Evolutionary conservation across 2,888 invertebrate species (phyloP), one percentile per base, ranked within the genome.

Genomic region (Tenthredo amoena): DNA sequence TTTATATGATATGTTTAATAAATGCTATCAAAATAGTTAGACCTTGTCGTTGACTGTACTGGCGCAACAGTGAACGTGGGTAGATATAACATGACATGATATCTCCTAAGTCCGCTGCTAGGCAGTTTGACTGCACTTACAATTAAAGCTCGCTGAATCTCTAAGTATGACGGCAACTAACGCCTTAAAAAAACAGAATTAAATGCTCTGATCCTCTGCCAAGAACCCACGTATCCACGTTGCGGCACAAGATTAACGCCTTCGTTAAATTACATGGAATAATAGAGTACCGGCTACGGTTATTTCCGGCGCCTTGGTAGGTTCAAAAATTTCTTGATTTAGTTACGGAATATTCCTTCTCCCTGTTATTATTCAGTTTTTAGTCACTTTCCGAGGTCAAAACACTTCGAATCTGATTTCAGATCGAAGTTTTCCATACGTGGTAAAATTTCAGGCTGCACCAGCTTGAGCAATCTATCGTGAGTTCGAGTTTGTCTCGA

Each of bases 61-160:
- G 81, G 34, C 40, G 62, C 81, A 62, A 81, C 62, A 62, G 62
- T 34, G 81, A 26, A 81, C 81, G 81, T 81, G 81, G 81, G 81
- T 62, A 62, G 81, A 81, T 81, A 37, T 81, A 68, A 81, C 81
- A 62, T 62, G 81, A 81, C 81, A 40, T 58, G 62, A 81, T 40
- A 62, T 81, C 62, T 81, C 26, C 50, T 77, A 50, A 77, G 34
- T 34, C 50, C 55, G 18, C 77, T 74, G 34, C 62, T 21, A 15
- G 58, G 21, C 62, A 62, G 62, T 81, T 81, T 81, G 37, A 81
- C 58, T 81, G 58, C 62, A 62, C 81, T 81, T 81, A 81, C 81
- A 81, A 81, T 81, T 81, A 81, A 81, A 81, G 58, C 81, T 81
- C 81, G 62, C 81, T 62, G 58, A 79, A 79, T 62, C n/a, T 55